These are phyloP conservation scores for Delia radicum DNA, from an alignment of 1,140 invertebrate species.

Conservation along the genomic window DNA sequence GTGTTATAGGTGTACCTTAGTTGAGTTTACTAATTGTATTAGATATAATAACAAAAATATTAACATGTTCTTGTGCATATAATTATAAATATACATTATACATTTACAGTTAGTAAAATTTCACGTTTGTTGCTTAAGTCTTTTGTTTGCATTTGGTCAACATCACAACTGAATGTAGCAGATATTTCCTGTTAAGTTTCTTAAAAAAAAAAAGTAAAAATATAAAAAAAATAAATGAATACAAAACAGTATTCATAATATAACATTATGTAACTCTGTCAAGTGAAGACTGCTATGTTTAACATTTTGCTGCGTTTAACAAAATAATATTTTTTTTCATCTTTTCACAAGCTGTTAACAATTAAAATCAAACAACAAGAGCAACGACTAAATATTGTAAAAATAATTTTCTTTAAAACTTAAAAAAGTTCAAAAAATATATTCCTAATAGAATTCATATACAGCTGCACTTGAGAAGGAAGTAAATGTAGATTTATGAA, in stretches of 20 bases:
- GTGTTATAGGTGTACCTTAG: too few species aligned
- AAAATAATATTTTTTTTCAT: too few species aligned
- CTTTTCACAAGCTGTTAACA: too few species aligned
- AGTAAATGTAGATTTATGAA: neutral
- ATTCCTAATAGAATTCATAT: neutral
- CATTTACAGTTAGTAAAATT: slow-evolving; percentile 7
- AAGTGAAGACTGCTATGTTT: slow-evolving; percentile 1
- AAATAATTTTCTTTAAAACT: neutral
- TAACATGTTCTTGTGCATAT: too few species aligned
- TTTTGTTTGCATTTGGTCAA: slow-evolving; percentile 35
- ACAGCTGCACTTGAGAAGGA: neutral
- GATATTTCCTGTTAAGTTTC: slow-evolving; percentile 1
- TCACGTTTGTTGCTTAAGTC: slow-evolving; percentile 33
- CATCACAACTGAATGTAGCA: neutral
- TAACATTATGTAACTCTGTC: slow-evolving; percentile 18
- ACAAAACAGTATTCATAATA: too few species aligned
- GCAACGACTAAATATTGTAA: neutral
- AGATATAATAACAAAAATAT: too few species aligned
- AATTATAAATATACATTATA: neutral
- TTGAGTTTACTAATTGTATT: too few species aligned
- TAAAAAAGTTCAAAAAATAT: too few species aligned
- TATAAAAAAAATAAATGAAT: too few species aligned
- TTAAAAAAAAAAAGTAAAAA: neutral
- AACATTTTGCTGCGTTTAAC: too few species aligned
- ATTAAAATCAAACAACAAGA: slow-evolving; percentile 14